phyloP scores from a whole-genome alignment of 2,797 vertebrate species.

The Sebastiscus tertius region DNA sequence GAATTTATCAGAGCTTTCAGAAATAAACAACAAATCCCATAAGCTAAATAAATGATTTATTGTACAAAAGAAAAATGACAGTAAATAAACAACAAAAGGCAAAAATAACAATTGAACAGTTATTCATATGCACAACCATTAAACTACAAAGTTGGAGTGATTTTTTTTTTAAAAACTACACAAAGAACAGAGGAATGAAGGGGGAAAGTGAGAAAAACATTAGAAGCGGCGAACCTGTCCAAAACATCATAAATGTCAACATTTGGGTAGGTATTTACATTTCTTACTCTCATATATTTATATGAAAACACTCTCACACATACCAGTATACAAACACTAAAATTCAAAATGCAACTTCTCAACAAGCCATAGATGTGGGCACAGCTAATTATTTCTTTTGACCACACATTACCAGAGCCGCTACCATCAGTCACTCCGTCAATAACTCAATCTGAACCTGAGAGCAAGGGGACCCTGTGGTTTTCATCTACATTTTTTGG shows the following conservation, averaged over 20 bases:
- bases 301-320: constrained; percentile 83
- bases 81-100: constrained; percentile 84
- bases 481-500: constrained; percentile 65
- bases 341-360: constrained; percentile 73
- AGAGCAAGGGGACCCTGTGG: constrained; percentile 82
- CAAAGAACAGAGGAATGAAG: constrained; percentile 80
- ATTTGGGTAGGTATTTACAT: constrained; percentile 84
- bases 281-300: constrained; percentile 80
- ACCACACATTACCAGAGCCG: constrained; percentile 72
- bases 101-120: constrained; percentile 83
- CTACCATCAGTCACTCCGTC: constrained; percentile 78
- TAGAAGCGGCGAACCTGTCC: constrained; percentile 86
- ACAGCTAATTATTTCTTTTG: constrained; percentile 73
- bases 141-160: constrained; percentile 86
- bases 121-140: constrained; percentile 86
- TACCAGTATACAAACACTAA: constrained; percentile 80
- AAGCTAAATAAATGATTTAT: constrained; percentile 93
- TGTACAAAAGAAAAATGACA: constrained; percentile 91
- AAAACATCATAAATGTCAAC: constrained; percentile 81
- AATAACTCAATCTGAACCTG: constrained; percentile 80
- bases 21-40: constrained; percentile 60
- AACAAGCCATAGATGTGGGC: constrained; percentile 74
- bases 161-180: constrained; percentile 79
- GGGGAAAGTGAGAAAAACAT: constrained; percentile 74
- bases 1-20: not conserved